Percentiles rank a stretch among this genome's conserved stretches.
Conservation (phyloP, 1,140 invertebrate genomes). For the Holcopasites calliopsidis region DNA sequence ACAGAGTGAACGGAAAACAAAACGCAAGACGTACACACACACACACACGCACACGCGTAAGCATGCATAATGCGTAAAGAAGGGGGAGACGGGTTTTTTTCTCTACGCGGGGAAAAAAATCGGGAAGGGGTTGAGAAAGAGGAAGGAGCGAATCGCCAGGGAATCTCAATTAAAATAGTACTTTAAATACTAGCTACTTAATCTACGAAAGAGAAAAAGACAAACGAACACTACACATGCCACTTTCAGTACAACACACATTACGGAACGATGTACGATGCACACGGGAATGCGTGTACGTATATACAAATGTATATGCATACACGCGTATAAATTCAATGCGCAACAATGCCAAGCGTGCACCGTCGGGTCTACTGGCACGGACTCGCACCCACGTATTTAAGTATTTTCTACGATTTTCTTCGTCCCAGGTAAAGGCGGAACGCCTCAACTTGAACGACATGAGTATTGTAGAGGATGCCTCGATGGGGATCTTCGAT, state of each 20-base stretch:
- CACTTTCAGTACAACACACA: constrained; percentile 63
- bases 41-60: constrained; percentile 49
- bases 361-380: constrained; percentile 61
- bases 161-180: constrained; percentile 57
- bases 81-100: neutral
- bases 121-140: neutral
- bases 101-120: constrained; percentile 23
- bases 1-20: constrained; percentile 34
- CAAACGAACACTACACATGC: constrained; percentile 72
- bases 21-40: constrained; percentile 23
- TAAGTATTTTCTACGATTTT: constrained; percentile 7
- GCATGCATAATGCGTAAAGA: constrained; percentile 60
- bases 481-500: constrained; percentile 18
- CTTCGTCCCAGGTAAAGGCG: constrained; percentile 32
- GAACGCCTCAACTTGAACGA: constrained; percentile 23
- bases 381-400: constrained; percentile 59
- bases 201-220: constrained; percentile 65
- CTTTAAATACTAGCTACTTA: constrained; percentile 69
- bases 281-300: constrained; percentile 48
- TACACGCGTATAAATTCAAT: constrained; percentile 8
- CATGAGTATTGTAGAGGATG: constrained; percentile 38
- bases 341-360: constrained; percentile 70
- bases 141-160: neutral
- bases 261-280: constrained; percentile 55
- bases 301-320: neutral